These are phyloP conservation scores for Dryococelus australis DNA, from an alignment of 2,888 invertebrate species.

Conservation along the genomic window DNA sequence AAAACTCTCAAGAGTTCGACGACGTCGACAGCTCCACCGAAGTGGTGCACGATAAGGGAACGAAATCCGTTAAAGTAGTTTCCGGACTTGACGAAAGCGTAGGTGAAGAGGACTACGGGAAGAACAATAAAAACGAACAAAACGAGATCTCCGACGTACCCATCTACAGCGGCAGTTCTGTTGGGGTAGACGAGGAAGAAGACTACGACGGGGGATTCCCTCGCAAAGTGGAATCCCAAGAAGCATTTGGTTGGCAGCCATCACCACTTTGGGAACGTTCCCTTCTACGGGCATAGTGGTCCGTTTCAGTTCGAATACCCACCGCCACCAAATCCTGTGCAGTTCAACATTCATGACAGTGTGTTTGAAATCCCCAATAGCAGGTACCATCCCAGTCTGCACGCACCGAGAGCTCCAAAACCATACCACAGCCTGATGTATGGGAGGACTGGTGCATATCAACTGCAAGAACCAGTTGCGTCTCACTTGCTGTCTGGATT, in stretches of 20 bases:
- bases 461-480: not conserved
- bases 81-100: not conserved
- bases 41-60: not conserved
- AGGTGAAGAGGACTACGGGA: not conserved
- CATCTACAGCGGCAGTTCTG: not conserved
- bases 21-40: not conserved
- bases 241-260: not conserved
- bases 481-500: not conserved
- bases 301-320: not conserved
- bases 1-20: not conserved
- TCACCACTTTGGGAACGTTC: not conserved
- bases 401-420: not conserved
- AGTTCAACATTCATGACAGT: not conserved
- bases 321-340: not conserved
- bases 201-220: not conserved
- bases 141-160: not conserved
- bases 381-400: not conserved
- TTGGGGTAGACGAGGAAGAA: not conserved
- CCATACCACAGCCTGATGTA: slow-evolving; percentile 8
- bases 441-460: not conserved
- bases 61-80: not conserved
- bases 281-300: not conserved
- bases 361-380: not conserved
- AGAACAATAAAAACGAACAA: not conserved
- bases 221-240: not conserved